Conservation (phyloP, 2,113 vertebrate species). For the Tonatia bakeri region DNA sequence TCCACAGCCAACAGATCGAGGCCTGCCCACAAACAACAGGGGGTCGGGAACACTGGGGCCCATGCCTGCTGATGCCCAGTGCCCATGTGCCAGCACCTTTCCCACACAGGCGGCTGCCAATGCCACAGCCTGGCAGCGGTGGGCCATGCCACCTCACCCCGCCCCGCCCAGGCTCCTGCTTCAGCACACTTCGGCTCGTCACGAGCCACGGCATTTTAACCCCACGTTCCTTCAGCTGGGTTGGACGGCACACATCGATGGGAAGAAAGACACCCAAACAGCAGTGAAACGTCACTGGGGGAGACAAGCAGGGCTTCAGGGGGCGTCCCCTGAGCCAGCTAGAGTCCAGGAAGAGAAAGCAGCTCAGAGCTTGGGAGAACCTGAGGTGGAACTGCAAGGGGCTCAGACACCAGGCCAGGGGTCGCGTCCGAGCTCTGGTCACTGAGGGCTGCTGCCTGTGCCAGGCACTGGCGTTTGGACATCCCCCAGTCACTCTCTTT, state of each 20-base stretch:
- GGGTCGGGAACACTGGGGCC: neutral
- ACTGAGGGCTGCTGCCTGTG: neutral
- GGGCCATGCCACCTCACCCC: neutral
- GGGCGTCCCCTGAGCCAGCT: accelerated
- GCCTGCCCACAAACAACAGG: no score
- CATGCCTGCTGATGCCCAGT: neutral
- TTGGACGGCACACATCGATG: accelerated
- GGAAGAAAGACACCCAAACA: neutral
- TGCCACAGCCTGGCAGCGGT: accelerated
- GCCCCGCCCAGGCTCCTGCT: neutral
- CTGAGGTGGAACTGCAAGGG: neutral
- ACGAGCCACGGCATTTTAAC: neutral
- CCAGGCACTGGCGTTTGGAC: no score
- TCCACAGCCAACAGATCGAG: neutral
- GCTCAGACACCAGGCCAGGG: neutral
- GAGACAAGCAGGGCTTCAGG: neutral
- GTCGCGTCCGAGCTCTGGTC: neutral
- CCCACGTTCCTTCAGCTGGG: neutral
- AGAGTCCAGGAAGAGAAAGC: neutral
- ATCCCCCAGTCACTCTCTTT: no score
- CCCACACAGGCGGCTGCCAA: neutral
- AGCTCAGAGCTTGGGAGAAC: neutral
- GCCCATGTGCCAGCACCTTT: no score
- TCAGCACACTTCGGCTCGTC: no score
- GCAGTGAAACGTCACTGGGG: neutral